Evolutionary conservation across 2,888 invertebrate species (phyloP).

Genomic region (Chalcosyrphus nemorum): DNA sequence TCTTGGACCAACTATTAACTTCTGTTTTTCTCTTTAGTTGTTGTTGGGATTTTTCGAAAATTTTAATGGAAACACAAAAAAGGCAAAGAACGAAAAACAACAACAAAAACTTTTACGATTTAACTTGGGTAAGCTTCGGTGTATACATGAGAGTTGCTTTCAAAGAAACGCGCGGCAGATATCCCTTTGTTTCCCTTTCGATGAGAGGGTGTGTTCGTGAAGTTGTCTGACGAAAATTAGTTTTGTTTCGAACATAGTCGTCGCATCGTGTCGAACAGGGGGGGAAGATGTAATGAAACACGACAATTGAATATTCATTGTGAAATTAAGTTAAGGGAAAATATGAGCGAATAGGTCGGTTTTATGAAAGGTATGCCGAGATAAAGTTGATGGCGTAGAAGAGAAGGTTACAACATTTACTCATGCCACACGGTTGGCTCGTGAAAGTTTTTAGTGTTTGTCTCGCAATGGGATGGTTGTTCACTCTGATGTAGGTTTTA

Average conservation of each 20-base stretch:
- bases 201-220: constrained; percentile 4
- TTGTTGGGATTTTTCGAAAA: background rate
- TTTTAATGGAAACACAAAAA: constrained; percentile 8
- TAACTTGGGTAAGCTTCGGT: background rate
- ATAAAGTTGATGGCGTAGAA: background rate
- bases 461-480: background rate
- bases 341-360: background rate
- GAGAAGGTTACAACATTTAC: background rate
- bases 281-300: constrained; percentile 37
- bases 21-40: constrained; percentile 10
- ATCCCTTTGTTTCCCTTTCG: constrained; percentile 9
- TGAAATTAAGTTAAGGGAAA: constrained; percentile 43
- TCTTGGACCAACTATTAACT: constrained; percentile 41
- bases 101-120: constrained; percentile 18
- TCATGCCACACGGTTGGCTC: background rate
- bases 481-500: constrained; percentile 9
- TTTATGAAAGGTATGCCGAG: background rate
- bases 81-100: background rate
- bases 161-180: background rate
- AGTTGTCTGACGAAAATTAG: constrained; percentile 57
- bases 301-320: constrained; percentile 67
- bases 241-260: constrained; percentile 58
- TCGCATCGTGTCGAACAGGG: background rate
- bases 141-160: background rate
- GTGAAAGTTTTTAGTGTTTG: constrained; percentile 12